Conservation (phyloP, 1,140 invertebrate genomes). For the Euschistus heros region DNA sequence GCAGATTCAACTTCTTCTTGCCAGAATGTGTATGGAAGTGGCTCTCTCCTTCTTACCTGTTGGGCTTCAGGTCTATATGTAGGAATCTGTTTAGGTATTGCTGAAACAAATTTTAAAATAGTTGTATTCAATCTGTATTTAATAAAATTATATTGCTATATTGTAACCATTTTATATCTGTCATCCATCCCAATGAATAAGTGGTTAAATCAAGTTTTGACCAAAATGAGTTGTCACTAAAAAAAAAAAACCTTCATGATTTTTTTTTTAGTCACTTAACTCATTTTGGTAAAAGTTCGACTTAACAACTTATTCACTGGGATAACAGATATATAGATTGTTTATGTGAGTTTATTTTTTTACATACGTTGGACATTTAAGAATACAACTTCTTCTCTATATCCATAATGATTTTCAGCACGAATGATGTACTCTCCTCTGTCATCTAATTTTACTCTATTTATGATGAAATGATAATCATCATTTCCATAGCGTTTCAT, state of each 20-base stretch:
- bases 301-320: too few relatives aligned
- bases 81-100: slow-evolving; percentile 69
- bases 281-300: too few relatives aligned
- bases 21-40: slow-evolving; percentile 75
- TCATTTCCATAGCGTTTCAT: slow-evolving; percentile 96
- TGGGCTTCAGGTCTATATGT: slow-evolving; percentile 63
- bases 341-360: too few relatives aligned
- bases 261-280: too few relatives aligned
- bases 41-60: slow-evolving; percentile 61
- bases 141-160: not conserved
- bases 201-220: too few relatives aligned
- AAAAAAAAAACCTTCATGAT: too few relatives aligned
- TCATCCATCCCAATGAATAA: slow-evolving; percentile 1
- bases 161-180: not conserved
- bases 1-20: slow-evolving; percentile 79
- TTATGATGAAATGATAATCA: slow-evolving; percentile 96
- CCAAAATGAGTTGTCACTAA: too few relatives aligned
- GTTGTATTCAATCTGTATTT: not conserved
- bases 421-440: slow-evolving; percentile 94
- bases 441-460: slow-evolving; percentile 87
- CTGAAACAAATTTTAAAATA: slow-evolving; percentile 39
- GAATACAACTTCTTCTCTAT: slow-evolving; percentile 91
- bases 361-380: slow-evolving; percentile 89
- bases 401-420: slow-evolving; percentile 96
- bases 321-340: too few relatives aligned